These are phyloP conservation scores for Trichomalopsis sarcophagae DNA, from an alignment of 1,140 invertebrate genomes.

Conservation along the genomic window DNA sequence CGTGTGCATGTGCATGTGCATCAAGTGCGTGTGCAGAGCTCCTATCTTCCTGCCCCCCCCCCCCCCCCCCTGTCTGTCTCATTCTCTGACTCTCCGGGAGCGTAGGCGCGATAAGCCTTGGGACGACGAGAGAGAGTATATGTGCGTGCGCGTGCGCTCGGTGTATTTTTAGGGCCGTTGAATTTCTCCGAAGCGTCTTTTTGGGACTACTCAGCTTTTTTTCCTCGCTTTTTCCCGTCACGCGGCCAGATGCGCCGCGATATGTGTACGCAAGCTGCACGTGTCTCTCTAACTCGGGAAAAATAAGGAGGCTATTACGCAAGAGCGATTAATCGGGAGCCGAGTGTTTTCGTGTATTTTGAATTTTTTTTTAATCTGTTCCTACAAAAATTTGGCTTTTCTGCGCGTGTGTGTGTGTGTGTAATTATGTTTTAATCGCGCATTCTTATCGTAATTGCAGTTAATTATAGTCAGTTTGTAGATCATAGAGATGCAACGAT, in stretches of 20 bases:
- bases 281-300: not conserved
- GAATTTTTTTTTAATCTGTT: not conserved
- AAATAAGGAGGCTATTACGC: conserved; percentile 15
- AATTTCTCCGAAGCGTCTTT: conserved; percentile 52
- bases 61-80: not conserved
- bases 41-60: not conserved
- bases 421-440: too few species aligned
- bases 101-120: conserved; percentile 55
- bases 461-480: too few species aligned
- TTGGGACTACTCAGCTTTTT: conserved; percentile 8
- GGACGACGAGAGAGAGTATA: conserved; percentile 51
- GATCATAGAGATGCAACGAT: too few species aligned
- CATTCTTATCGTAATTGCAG: too few species aligned
- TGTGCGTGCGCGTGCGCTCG: not conserved
- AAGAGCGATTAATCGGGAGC: conserved; percentile 27
- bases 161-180: conserved; percentile 59
- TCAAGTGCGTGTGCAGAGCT: conserved; percentile 58
- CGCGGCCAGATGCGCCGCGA: conserved; percentile 16
- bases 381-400: too few species aligned
- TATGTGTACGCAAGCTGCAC: not conserved
- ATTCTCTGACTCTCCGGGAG: conserved; percentile 48
- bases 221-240: conserved; percentile 23
- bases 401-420: too few species aligned
- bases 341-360: not conserved
- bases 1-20: conserved; percentile 59